phyloP scores from a whole-genome alignment of 2,888 invertebrate species.

The Vandiemenella viatica region DNA sequence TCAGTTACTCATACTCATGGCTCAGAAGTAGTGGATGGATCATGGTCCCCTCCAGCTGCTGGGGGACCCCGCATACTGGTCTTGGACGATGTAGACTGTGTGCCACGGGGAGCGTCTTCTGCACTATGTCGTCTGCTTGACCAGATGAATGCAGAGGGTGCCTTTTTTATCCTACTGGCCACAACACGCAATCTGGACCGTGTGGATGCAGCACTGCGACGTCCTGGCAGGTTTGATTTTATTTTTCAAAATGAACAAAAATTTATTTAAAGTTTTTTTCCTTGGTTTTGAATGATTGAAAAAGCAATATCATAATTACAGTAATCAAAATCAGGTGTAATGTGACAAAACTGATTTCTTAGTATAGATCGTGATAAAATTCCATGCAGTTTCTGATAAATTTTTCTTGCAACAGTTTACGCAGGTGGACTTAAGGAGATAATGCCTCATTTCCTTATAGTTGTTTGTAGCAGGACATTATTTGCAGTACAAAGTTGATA shows the following conservation, averaged over 20 bases:
- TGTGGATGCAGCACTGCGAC: conserved; percentile 56
- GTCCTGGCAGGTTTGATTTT: conserved; percentile 55
- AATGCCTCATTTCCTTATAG: too few relatives aligned
- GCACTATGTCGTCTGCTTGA: conserved; percentile 49
- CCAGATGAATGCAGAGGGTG: conserved; percentile 33
- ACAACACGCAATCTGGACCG: conserved; percentile 62
- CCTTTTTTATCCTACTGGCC: conserved; percentile 52
- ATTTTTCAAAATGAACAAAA: background rate
- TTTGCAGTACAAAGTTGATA: too few relatives aligned
- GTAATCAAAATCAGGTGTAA: too few relatives aligned
- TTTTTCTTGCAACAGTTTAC: too few relatives aligned
- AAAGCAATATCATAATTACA: background rate
- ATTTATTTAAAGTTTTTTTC: background rate
- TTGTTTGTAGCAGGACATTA: too few relatives aligned
- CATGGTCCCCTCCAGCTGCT: conserved; percentile 53
- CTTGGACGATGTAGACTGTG: conserved; percentile 71
- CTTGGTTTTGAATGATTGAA: conserved; percentile 1
- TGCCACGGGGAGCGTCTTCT: conserved; percentile 56
- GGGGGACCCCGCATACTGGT: conserved; percentile 59
- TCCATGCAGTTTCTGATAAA: too few relatives aligned
- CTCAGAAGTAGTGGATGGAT: conserved; percentile 57
- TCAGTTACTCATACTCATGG: conserved; percentile 45
- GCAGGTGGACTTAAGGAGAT: too few relatives aligned
- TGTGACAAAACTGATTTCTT: too few relatives aligned
- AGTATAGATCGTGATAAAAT: too few relatives aligned